Base-by-base conservation (phyloP, 1,140 invertebrate genomes). In the Phymastichus coffea region DNA sequence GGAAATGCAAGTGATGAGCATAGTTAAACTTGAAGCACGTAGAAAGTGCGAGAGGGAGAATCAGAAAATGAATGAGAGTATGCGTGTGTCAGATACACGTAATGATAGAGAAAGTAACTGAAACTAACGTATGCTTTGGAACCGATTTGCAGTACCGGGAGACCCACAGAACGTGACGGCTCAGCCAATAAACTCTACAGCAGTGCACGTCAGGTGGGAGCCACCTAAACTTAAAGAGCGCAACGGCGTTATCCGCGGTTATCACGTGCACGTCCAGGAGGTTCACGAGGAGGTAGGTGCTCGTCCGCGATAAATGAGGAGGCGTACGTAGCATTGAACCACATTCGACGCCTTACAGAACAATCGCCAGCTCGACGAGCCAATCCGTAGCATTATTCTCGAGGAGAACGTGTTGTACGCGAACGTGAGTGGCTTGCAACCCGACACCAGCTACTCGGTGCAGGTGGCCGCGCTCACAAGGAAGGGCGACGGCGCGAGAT, bases 181-280 rank as follows among this genome's bases (percentile, higher is more conserved):
- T 1, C 86, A 83, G 44, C 82, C 90, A 4, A 84, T 97, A 71
- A 98, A 98, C 82, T 98, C 95, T 0, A 97, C 95, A 1, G 87
- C 93, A 4, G 89, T 98, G 65, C 87, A 88, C 69, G 94, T 98
- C 8, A 85, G 87, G 44, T 98, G 96, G 96, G 89, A 91, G 70
- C 90, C 93, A 1, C 96, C 96, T 0, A 83, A 85, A 49, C 87
- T 90, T 60, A 93, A 93, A 70, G 93, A 97, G 66, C 88, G 91
- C 58, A 95, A 98, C 77, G 96, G 96, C n/a, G 89, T 98, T 48
- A 97, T 98, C 65, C 85, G 94, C 28, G 95, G 95, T 3, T 99
- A 98, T 79, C 95, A 97, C 70, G 92, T 99, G 48, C 93, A 97
- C 74, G 89, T 95, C 2, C 93, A 96, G 76, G 95, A 97, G 85